Base-by-base conservation (phyloP, 2,797 vertebrate genomes). In the Halcyon chelicuti region DNA sequence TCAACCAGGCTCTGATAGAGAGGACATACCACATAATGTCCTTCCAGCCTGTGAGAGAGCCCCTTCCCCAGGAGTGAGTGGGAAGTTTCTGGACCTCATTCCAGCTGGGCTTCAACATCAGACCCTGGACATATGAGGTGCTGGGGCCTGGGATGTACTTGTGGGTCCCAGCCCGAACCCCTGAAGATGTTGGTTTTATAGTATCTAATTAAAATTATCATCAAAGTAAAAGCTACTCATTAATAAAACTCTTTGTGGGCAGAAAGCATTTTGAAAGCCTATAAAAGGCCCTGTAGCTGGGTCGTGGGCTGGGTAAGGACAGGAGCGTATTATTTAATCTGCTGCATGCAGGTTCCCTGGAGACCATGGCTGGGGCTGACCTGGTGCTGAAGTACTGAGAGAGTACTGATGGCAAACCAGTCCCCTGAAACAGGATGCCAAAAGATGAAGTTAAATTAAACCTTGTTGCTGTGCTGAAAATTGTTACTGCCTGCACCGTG, bases 401-500 rank as follows among this genome's bases (percentile, higher is more conserved):
- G 11, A 31, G 6, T 28, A 35, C 4, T 0, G 1, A 6, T 8
- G 14, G 33, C 1, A 1, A 37, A 31, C 9, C 4, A 12, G 44
- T 44, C 17, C 31, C 40, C 49, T 67, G 42, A 72, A 88, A 66
- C 3, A 8, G 29, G 39, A 47, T 0, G 1, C 14, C 54, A 33
- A 88, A 67, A 60, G 23, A 35, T 42, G 21, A 88, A 81, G 47
- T 86, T 72, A 88, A 82, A 89, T 82, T 88, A 84, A 90, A 20
- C 37, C 58, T 58, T 8, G n/a, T 68, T 91, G n/a, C 75, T 79
- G 57, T 58, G 71, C n/a, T 95, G 71, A 86, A 96, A 92, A 70
- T 83, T 2, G 0, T 87, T 89, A 28, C 49, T 67, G 12, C 61
- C 40, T 79, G n/a, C 1, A 1, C 47, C 6, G 3, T 70, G 51